These are phyloP conservation scores for Clytia hemisphaerica DNA, from an alignment of 30 jellyfish, hydroid and myxozoan genomes.

Conservation along the genomic window DNA sequence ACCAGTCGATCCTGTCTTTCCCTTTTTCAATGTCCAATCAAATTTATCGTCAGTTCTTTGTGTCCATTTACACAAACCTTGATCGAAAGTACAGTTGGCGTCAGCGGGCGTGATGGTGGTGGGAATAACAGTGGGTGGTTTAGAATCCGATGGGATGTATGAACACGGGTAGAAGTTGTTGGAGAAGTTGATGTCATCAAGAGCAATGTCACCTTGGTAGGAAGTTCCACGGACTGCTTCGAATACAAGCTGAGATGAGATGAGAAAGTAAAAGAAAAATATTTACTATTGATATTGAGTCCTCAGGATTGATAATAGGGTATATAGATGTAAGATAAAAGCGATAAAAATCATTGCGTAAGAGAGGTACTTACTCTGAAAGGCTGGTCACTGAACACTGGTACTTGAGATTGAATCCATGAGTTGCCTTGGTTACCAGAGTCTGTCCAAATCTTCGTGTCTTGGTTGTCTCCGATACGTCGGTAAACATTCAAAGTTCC, in stretches of 20 bases:
- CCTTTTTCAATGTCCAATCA: conserved; percentile 81
- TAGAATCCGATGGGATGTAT: conserved; percentile 79
- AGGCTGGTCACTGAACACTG: conserved; percentile 49
- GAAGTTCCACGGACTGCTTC: conserved; percentile 90
- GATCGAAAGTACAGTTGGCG: conserved; percentile 86
- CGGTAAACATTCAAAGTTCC: conserved; percentile 78
- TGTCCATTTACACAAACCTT: conserved; percentile 78
- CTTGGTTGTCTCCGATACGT: conserved; percentile 68
- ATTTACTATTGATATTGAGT: background rate
- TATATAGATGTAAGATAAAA: background rate
- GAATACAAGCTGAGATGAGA: conserved; percentile 57
- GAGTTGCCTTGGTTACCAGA: conserved; percentile 89
- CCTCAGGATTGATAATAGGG: background rate
- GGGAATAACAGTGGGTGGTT: conserved; percentile 95
- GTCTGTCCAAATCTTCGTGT: conserved; percentile 70
- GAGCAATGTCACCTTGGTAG: conserved; percentile 82
- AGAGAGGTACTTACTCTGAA: conserved; percentile 43
- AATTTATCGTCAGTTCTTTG: conserved; percentile 65
- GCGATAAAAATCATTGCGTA: background rate
- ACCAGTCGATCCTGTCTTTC: conserved; percentile 80
- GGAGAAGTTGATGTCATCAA: conserved; percentile 73
- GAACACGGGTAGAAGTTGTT: conserved; percentile 70
- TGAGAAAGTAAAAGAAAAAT: background rate
- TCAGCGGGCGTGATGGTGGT: conserved; percentile 94
- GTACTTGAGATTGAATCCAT: conserved; percentile 93